These are phyloP conservation scores for Tachypleus tridentatus DNA, from an alignment of 1,140 invertebrate genomes.

Conservation along the genomic window DNA sequence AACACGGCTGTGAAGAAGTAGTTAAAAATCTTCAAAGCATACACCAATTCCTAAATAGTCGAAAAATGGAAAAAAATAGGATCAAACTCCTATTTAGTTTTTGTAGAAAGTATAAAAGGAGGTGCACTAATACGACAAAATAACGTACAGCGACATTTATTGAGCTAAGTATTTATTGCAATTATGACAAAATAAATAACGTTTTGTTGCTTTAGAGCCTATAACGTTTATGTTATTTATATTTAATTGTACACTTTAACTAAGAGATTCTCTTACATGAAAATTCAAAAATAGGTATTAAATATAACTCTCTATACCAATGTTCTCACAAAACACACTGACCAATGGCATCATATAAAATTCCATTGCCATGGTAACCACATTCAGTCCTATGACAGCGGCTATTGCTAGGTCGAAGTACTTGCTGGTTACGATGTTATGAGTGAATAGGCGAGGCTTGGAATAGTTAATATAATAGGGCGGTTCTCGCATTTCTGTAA, in stretches of 20 bases:
- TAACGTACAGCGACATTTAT: too few relatives aligned
- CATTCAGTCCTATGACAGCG: conserved; percentile 95
- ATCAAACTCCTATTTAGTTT: too few relatives aligned
- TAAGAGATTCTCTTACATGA: not conserved
- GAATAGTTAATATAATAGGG: conserved; percentile 93
- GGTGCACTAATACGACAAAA: too few relatives aligned
- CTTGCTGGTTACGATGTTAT: conserved; percentile 95
- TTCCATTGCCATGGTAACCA: conserved; percentile 99
- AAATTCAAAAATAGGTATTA: conserved; percentile 4
- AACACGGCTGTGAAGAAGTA: conserved; percentile 99
- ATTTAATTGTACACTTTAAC: not conserved
- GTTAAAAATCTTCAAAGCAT: conserved; percentile 95
- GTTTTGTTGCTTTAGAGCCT: too few relatives aligned
- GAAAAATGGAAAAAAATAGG: conserved; percentile 11
- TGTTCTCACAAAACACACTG: conserved; percentile 21
- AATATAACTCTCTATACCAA: not conserved
- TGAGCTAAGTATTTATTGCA: too few relatives aligned
- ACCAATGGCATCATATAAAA: conserved; percentile 95
- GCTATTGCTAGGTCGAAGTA: conserved; percentile 99
- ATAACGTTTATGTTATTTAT: too few relatives aligned
- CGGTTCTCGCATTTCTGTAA: conserved; percentile 82
- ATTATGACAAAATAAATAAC: too few relatives aligned
- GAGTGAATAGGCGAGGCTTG: conserved; percentile 71
- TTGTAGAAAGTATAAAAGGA: too few relatives aligned
- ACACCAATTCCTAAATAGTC: conserved; percentile 62